Base-by-base conservation (phyloP, 64 coral and sea anemone genomes). In the Dendronephthya gigantea region DNA sequence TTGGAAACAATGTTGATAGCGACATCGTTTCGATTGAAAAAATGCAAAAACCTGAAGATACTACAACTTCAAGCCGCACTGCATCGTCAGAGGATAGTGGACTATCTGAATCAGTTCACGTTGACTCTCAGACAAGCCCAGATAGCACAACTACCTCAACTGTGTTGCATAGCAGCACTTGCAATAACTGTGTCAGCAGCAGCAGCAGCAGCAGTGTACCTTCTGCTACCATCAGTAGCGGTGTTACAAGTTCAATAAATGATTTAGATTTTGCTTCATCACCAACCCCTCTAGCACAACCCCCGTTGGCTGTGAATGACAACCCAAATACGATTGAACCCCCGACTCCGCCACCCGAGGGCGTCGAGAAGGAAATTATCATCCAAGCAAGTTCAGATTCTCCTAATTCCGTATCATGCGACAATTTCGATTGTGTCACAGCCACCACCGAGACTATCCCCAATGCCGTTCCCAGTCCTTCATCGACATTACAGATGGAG, bases 1-100 rank as follows among this genome's bases (percentile, higher is more conserved):
- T 29, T 34, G 37, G 58, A 35, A 15, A 40, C 84, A 41, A 7
- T 2, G 49, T 40, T 35, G n/a, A 35, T n/a, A n/a, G n/a, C n/a
- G n/a, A n/a, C 45, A 25, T 0, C 27, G 4, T 40, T 23, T 82
- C 50, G 41, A n/a, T n/a, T 0, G 30, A 40, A 1, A 15, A 34
- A 59, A 37, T 25, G 70, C 56, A 76, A 43, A 31, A 16, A n/a
- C 4, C 13, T 14, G 22, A 58, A 19, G 65, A 40, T 74, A n/a
- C 36, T n/a, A 40, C 32, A 4, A 16, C 68, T 22, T 33, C 68
- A n/a, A 55, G 58, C 4, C 32, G 31, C 7, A n/a, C 43, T 59
- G 75, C 88, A 32, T 37, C 76, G 17, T 87, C 90, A 4, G 88
- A 96, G 50, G 84, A 82, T 31, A 88, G 9, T 65, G 88, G 83